These are phyloP conservation scores for Andrena cerasifolii DNA, from an alignment of 1,140 invertebrate genomes.

Conservation along the genomic window DNA sequence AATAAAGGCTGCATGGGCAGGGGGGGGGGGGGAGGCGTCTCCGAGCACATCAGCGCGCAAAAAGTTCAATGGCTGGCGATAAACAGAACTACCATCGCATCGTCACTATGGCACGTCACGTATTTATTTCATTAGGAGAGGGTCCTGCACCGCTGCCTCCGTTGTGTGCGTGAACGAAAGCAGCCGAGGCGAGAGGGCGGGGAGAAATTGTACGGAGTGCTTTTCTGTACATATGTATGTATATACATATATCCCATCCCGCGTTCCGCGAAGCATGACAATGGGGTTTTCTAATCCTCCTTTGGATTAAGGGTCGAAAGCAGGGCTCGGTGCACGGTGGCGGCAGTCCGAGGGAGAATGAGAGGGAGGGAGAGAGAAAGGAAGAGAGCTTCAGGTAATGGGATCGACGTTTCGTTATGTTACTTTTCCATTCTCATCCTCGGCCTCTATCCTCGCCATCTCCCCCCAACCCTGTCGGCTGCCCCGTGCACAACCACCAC, in stretches of 20 bases:
- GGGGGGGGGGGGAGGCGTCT: neutral
- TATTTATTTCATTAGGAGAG: slow-evolving; percentile 67
- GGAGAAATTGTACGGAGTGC: slow-evolving; percentile 51
- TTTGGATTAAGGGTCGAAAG: slow-evolving; percentile 78
- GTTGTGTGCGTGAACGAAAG: slow-evolving; percentile 27
- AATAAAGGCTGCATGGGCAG: neutral
- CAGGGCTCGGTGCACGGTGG: slow-evolving; percentile 60
- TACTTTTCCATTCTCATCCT: slow-evolving; percentile 82
- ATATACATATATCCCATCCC: slow-evolving; percentile 64
- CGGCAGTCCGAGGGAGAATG: slow-evolving; percentile 51
- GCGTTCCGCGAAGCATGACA: slow-evolving; percentile 76
- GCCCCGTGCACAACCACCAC: slow-evolving; percentile 59
- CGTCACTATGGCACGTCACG: slow-evolving; percentile 53
- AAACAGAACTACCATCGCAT: slow-evolving; percentile 56
- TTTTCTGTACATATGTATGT: slow-evolving; percentile 61
- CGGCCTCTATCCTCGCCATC: slow-evolving; percentile 62
- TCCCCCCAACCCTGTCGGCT: slow-evolving; percentile 46
- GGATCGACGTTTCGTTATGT: slow-evolving; percentile 83
- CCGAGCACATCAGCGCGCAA: slow-evolving; percentile 51
- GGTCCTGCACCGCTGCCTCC: slow-evolving; percentile 44
- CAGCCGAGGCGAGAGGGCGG: slow-evolving; percentile 1
- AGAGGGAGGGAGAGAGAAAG: too few relatives aligned
- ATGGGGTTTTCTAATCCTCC: slow-evolving; percentile 79
- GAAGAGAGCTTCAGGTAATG: slow-evolving; percentile 79
- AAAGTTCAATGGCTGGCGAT: slow-evolving; percentile 61